Evolutionary conservation across 2,797 vertebrate species (phyloP), one percentile per base, ranked within the genome.

Genomic region (Cheirogaleus major): DNA sequence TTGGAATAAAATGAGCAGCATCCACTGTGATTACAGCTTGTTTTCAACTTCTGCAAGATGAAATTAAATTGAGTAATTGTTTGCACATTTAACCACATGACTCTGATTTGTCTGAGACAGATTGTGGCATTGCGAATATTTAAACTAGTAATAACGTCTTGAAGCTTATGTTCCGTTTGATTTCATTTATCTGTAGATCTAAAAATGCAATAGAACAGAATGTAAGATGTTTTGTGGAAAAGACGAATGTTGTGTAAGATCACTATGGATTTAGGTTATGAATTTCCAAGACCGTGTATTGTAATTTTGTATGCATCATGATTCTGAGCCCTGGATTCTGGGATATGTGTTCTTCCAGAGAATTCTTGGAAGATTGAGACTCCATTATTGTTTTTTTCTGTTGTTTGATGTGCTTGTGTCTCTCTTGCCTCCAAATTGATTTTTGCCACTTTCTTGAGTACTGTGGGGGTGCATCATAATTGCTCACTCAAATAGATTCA

Each of bases 11-110:
- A 90, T 83, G 94, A 97, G 78, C 94, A 95, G 63, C 63, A 73
- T 91, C 76, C 65, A 80, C 90, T 0, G 3, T 97, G 97, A 97
- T 96, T 95, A 96, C 38, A 91, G 95, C 88, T 97, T 95, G 84
- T 96, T 97, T 96, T 95, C 70, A 92, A 96, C 89, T 95, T 94
- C 59, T 88, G 93, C 81, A 91, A 87, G 96, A 95, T 97, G 93
- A 96, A 96, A 98, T 97, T 97, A 98, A 95, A 95, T 96, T 75
- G 95, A 96, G 94, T 84, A 95, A 96, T 97, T 97, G 96, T 97
- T 97, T 96, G 93, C 87, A 95, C 85, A 92, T 97, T 94, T 91
- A 97, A 63, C 94, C 95, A 93, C 96, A 67, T 87, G 94, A 96
- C 92, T 97, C 79, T 87, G 93, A 82, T 97, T 84, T 95, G 87